A percentile compares a stretch with the other conserved stretches of the same genome.
Evolutionary conservation across 2,888 invertebrate genomes (phyloP).

Genomic region (Parasteatoda lunata): DNA sequence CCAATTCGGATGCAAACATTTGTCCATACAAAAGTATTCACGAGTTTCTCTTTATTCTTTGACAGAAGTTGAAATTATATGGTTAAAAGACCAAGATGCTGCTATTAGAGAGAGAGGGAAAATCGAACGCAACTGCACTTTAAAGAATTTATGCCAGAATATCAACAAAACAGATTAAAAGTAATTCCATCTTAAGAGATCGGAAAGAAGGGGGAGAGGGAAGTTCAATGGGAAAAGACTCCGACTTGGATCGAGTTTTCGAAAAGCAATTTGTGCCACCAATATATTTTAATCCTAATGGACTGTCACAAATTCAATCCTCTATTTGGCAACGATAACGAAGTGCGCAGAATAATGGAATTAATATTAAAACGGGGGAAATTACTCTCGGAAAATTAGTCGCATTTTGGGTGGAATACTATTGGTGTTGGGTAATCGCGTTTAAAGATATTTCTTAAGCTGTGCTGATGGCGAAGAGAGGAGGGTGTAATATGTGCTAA

Average conservation of each 20-base stretch:
- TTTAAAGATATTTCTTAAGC: no score
- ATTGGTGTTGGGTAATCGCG: conserved; percentile 21
- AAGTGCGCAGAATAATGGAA: conserved; percentile 9
- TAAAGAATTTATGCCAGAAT: conserved; percentile 29
- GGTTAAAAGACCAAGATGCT: neutral
- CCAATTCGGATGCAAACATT: no score
- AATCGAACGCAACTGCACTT: neutral
- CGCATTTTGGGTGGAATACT: conserved; percentile 29
- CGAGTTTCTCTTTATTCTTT: neutral
- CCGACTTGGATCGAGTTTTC: conserved; percentile 41
- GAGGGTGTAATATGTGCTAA: neutral
- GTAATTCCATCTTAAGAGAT: conserved; percentile 37
- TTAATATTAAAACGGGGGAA: conserved; percentile 50
- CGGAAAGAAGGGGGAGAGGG: neutral
- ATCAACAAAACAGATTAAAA: conserved; percentile 59
- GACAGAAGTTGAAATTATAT: neutral
- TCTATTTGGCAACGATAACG: conserved; percentile 46
- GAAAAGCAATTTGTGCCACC: conserved; percentile 53
- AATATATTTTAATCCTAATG: conserved; percentile 63
- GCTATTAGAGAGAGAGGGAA: neutral
- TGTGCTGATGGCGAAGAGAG: no score
- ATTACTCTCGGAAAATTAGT: conserved; percentile 39
- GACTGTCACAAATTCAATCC: conserved; percentile 62
- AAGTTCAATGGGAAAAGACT: neutral
- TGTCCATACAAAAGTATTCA: no score